phyloP scores from a whole-genome alignment of 2,113 vertebrate species.

The Neomonachus schauinslandi region DNA sequence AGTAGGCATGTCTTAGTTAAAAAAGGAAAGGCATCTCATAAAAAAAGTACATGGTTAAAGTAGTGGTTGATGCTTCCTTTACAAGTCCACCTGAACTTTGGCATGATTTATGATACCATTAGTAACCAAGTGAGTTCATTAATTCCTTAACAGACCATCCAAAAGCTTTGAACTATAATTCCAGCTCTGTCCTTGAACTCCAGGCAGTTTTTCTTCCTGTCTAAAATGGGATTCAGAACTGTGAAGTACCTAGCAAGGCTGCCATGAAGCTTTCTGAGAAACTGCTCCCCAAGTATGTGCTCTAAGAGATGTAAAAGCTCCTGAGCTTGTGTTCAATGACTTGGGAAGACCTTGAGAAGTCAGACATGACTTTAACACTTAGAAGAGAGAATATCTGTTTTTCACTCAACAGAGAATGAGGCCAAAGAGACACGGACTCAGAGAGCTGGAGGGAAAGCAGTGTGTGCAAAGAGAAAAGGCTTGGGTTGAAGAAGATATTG shows the following conservation, averaged over 20 bases:
- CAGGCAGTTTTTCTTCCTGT: not conserved
- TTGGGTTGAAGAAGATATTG: not conserved
- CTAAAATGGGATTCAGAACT: conserved; percentile 10
- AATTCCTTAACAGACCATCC: not conserved
- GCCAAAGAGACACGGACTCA: not conserved
- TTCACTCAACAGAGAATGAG: not conserved
- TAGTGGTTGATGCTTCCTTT: not conserved
- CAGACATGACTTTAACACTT: not conserved
- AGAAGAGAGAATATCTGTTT: not conserved
- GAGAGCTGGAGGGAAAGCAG: not conserved
- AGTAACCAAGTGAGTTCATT: conserved; percentile 2
- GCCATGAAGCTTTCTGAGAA: not conserved
- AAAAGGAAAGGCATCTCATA: not conserved
- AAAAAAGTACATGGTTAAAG: conserved; percentile 18
- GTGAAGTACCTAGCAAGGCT: not conserved
- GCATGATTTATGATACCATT: not conserved
- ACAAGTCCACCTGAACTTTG: not conserved
- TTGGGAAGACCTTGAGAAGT: not conserved
- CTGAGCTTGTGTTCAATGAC: not conserved
- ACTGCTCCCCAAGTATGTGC: not conserved
- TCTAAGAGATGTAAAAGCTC: not conserved
- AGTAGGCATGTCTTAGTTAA: not conserved
- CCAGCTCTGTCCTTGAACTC: conserved; percentile 5
- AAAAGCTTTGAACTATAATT: conserved; percentile 25
- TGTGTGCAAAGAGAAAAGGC: not conserved